phyloP scores from a whole-genome alignment of 2,888 invertebrate genomes.

The Linyphia triangularis region DNA sequence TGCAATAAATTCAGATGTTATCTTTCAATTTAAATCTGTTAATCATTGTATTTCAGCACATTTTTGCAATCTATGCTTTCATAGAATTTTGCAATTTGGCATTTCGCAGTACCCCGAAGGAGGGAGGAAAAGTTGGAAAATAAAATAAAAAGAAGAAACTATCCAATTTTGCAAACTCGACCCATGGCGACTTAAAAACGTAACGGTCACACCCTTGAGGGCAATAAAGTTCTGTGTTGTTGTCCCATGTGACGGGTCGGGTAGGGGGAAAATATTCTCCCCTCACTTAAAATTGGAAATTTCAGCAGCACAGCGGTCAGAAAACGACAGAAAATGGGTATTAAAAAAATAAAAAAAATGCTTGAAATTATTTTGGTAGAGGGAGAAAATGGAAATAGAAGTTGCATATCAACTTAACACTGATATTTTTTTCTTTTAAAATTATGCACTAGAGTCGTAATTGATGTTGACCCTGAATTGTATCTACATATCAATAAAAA shows the following conservation, averaged over 20 bases:
- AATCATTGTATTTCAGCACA: no score
- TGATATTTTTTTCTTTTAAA: no score
- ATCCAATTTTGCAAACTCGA: constrained; percentile 71
- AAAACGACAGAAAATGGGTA: not conserved
- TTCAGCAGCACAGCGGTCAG: constrained; percentile 10
- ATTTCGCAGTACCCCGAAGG: not conserved
- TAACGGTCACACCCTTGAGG: constrained; percentile 21
- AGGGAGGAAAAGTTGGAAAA: not conserved
- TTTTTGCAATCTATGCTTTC: no score
- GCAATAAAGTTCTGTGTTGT: constrained; percentile 52
- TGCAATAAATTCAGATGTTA: no score
- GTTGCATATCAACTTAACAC: no score
- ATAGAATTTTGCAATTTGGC: not conserved
- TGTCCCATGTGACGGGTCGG: not conserved
- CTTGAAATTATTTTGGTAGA: not conserved
- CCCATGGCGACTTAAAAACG: constrained; percentile 67
- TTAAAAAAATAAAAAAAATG: no score
- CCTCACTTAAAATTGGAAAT: not conserved
- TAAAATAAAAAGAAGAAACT: constrained; percentile 18
- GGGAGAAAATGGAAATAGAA: not conserved
- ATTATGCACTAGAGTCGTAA: no score
- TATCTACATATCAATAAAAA: no score
- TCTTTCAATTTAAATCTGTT: no score
- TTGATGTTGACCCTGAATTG: no score
- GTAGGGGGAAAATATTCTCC: not conserved